Base-by-base conservation (phyloP, 2,888 invertebrate species). In the Drosophila fulvimacula region DNA sequence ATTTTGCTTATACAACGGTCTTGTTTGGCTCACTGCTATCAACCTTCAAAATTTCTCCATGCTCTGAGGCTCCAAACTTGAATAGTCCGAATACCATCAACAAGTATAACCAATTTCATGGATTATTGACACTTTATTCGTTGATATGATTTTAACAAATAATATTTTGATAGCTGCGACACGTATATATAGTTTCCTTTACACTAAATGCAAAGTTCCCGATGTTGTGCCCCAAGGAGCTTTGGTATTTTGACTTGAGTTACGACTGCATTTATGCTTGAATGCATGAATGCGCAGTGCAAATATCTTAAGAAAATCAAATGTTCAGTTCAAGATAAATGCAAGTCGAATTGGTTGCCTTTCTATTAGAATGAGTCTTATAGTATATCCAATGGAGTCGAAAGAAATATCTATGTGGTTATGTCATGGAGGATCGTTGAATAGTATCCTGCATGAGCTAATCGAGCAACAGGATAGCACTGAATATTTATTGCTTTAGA, bases 71-170 rank as follows among this genome's bases (percentile, higher is more conserved):
- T 19, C 27, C 38, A 42, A 55, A 42, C 19, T 42, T 32, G 15
- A 42, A 32, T 55, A 32, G 11, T 24, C 24, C 11, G n/a, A 38
- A 24, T 24, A 24, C 52, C 36, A 38, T 17, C 38, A 36, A 17
- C 38, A 52, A 27, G 17, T 27, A 52, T n/a, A n/a, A 6, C 10
- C 52, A 38, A 52, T 38, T 52, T 38, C 11, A 27, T 27, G 17
- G 24, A 38, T 36, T 11, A 52, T 24, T 52, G 52, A 52, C 52
- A 52, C 38, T 38, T 21, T 52, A 52, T 24, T 52, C 52, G 11
- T 24, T 27, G 52, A 52, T 52, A 38, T 52, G 11, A 6, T 52
- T 52, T 52, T n/a, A 7, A 38, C 21, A 38, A 52, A 38, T 11
- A 32, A 13, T 51, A 49, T 49, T 32, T 30, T 15, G 15, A 30